Evolutionary conservation across 2,797 vertebrate species (phyloP).

Genomic region (Phalloptychus januarius): DNA sequence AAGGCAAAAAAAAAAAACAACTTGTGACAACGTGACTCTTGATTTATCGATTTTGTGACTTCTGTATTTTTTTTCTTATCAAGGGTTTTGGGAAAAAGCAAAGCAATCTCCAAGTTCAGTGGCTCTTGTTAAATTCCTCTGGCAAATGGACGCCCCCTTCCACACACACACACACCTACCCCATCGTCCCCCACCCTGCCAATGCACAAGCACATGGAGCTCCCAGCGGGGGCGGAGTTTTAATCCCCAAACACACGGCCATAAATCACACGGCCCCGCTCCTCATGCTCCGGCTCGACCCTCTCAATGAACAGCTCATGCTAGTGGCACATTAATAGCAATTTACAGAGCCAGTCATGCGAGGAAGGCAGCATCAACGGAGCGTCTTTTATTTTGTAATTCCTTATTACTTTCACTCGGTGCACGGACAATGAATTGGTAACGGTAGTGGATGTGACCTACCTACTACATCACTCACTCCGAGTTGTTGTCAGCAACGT

Average conservation of each 20-base stretch:
- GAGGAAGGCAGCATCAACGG: slow-evolving; percentile 60
- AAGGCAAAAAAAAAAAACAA: slow-evolving; percentile 43
- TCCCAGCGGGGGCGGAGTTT: slow-evolving; percentile 71
- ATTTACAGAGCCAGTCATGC: slow-evolving; percentile 76
- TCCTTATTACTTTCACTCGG: slow-evolving; percentile 69
- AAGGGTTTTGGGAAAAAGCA: slow-evolving; percentile 62
- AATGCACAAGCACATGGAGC: slow-evolving; percentile 58
- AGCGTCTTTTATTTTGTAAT: slow-evolving; percentile 73
- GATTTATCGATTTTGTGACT: slow-evolving; percentile 80
- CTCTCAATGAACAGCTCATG: slow-evolving; percentile 75
- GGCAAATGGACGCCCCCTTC: slow-evolving; percentile 51
- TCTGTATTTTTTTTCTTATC: slow-evolving; percentile 55
- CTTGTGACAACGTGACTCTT: slow-evolving; percentile 73
- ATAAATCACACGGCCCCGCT: slow-evolving; percentile 76
- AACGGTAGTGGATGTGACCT: slow-evolving; percentile 52
- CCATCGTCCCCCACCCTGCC: slow-evolving; percentile 17
- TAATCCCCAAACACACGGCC: slow-evolving; percentile 78
- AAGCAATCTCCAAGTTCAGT: slow-evolving; percentile 75
- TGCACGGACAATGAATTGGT: slow-evolving; percentile 58
- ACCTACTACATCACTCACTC: slow-evolving; percentile 38
- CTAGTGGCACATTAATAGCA: slow-evolving; percentile 77
- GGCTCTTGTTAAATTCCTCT: slow-evolving; percentile 68
- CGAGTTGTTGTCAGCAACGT: slow-evolving; percentile 34
- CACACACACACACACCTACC: slow-evolving; percentile 58
- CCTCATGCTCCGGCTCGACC: slow-evolving; percentile 57